Evolutionary conservation across 2,113 vertebrate genomes (phyloP), one percentile per base, ranked within the genome.

Genomic region (Megaptera novaeangliae): DNA sequence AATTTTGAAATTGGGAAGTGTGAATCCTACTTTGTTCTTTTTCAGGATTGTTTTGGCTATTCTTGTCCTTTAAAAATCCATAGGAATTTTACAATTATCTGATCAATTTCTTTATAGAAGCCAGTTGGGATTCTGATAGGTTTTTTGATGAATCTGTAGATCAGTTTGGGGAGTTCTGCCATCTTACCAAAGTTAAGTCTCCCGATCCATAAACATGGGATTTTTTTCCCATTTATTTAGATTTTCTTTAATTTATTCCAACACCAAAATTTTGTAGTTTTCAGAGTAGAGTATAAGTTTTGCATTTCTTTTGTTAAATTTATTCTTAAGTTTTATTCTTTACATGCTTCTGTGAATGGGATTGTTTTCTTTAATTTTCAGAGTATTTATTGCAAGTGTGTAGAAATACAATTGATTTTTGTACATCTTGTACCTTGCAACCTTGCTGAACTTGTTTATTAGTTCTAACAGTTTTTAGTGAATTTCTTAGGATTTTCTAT

Each of bases 161-260:
- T 91, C 44, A 78, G 27, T 91, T 91, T 52, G 57, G 78, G 44
- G 12, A 61, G 15, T 64, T 87, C 82, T 87, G 63, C 23, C 39
- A 39, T 82, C 10, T 78, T 94, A 57, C 25, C 82, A 78, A 44
- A 55, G 46, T 46, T 83, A 89, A 93, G 63, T 61, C 41, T 86
- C 31, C 18, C 3, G 14, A 91, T 93, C n/a, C 44, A 46, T 49
- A 39, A 92, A 64, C 55, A 49, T 31, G 31, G 29, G 20, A 84
- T 84, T 10, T 44, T 78, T 71, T 83, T 5, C 15, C 77, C 36
- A 84, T 23, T 84, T 75, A 64, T 84, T 88, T 88, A 84, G 34
- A 77, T 71, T 29, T 61, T 95, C n/a, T 75, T 96, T 66, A 34
- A 88, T 84, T 86, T 66, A 36, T 94, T 71, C 71, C 36, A 96